Conservation (phyloP, 1,140 invertebrate species). For the Gonatopus flavifemur region DNA sequence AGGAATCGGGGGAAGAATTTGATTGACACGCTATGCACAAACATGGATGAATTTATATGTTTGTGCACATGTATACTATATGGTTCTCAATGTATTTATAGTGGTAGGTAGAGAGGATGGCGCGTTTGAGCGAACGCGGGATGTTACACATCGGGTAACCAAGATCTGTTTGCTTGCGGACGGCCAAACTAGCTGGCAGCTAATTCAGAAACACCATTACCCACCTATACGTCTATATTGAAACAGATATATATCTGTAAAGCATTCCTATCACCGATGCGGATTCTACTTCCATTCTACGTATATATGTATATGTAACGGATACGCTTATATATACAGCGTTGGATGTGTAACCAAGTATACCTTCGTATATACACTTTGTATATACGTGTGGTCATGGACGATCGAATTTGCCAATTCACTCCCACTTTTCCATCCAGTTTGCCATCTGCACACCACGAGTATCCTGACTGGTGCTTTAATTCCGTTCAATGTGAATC, state of each 20-base stretch:
- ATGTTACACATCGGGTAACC: slow-evolving; percentile 58
- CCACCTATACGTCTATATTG: slow-evolving; percentile 49
- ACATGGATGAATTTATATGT: too few species aligned
- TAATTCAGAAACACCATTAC: slow-evolving; percentile 59
- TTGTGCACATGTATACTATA: too few species aligned
- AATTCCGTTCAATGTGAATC: slow-evolving; percentile 19
- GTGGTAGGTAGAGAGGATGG: slow-evolving; percentile 31
- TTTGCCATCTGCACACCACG: not conserved
- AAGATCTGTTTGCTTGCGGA: slow-evolving; percentile 58
- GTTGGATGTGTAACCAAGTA: not conserved
- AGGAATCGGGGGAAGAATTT: too few species aligned
- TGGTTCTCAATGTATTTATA: too few species aligned
- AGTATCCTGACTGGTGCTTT: slow-evolving; percentile 7
- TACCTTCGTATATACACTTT: not conserved
- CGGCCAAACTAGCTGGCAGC: slow-evolving; percentile 56
- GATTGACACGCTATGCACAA: too few species aligned
- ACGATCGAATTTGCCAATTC: slow-evolving; percentile 2
- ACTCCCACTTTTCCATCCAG: not conserved
- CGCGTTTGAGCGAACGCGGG: slow-evolving; percentile 43
- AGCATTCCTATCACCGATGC: not conserved
- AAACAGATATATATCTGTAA: slow-evolving; percentile 28
- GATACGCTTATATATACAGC: not conserved
- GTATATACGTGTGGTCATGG: slow-evolving; percentile 1
- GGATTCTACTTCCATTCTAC: not conserved
- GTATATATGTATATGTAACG: not conserved